Evolutionary conservation across 2,888 invertebrate genomes (phyloP).

Genomic region (Pristionchus fissidentatus): DNA sequence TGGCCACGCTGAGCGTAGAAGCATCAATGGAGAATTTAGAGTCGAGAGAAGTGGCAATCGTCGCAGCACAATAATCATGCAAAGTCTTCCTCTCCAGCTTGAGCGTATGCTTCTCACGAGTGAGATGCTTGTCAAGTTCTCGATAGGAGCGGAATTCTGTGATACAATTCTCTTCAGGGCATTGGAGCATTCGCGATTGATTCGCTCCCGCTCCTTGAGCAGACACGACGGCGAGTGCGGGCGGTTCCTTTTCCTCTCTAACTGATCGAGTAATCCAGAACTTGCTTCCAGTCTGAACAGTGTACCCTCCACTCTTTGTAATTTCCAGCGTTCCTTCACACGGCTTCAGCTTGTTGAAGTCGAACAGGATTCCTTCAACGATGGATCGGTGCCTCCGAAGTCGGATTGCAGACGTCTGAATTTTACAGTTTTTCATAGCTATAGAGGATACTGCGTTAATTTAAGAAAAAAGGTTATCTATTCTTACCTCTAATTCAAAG

Average conservation of each 20-base stretch:
- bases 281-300: not conserved
- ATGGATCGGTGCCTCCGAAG: not conserved
- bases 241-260: not conserved
- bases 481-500: not conserved
- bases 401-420: not conserved
- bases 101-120: not conserved
- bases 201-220: not conserved
- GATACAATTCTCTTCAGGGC: not conserved
- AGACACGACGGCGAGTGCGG: not conserved
- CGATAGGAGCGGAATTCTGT: not conserved
- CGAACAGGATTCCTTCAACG: not conserved
- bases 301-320: not conserved
- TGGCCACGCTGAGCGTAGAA: not conserved
- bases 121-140: conserved; percentile 2
- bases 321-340: not conserved
- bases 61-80: not conserved
- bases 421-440: too few relatives aligned
- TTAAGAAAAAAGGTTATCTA: not conserved
- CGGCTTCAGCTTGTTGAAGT: not conserved
- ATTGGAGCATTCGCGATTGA: not conserved
- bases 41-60: not conserved
- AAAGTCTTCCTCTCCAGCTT: not conserved
- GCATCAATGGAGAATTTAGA: not conserved
- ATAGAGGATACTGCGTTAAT: not conserved
- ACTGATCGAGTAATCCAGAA: not conserved